These are phyloP conservation scores for Dicaeum eximium DNA, from an alignment of 2,113 vertebrate genomes.

Conservation along the genomic window DNA sequence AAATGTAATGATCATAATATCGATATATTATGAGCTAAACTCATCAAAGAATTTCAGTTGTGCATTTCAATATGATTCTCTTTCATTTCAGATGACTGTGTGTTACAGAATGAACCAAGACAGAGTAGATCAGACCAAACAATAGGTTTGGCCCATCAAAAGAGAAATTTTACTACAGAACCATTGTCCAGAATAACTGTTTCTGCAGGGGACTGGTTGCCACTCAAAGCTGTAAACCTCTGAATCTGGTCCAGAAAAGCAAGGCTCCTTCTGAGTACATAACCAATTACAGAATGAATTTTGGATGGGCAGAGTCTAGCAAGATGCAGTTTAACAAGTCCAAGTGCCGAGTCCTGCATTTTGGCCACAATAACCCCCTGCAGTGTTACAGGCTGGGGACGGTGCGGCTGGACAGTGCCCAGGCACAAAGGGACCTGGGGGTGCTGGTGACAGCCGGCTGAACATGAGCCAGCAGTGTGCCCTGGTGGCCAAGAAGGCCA, in stretches of 20 bases:
- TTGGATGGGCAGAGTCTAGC: neutral
- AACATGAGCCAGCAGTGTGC: neutral
- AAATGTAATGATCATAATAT: neutral
- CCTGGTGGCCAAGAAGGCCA: neutral
- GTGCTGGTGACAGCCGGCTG: rapidly evolving
- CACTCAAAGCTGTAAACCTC: constrained; percentile 59
- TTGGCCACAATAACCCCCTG: neutral
- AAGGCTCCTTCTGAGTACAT: constrained; percentile 44
- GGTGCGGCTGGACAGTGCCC: neutral
- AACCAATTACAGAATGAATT: constrained; percentile 72
- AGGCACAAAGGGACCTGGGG: neutral
- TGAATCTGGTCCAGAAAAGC: neutral
- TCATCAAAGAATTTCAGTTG: neutral
- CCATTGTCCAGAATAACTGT: constrained; percentile 41
- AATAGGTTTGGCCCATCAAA: neutral
- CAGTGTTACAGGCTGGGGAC: rapidly evolving
- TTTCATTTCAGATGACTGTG: constrained; percentile 74
- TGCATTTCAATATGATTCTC: neutral
- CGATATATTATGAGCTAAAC: neutral
- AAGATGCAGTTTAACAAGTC: neutral
- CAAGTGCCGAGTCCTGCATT: neutral
- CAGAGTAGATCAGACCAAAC: neutral
- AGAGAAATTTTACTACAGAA: constrained; percentile 45
- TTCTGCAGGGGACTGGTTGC: neutral
- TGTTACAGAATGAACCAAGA: constrained; percentile 46